Conservation (phyloP, 2,888 invertebrate species). For the Polia nebulosa region DNA sequence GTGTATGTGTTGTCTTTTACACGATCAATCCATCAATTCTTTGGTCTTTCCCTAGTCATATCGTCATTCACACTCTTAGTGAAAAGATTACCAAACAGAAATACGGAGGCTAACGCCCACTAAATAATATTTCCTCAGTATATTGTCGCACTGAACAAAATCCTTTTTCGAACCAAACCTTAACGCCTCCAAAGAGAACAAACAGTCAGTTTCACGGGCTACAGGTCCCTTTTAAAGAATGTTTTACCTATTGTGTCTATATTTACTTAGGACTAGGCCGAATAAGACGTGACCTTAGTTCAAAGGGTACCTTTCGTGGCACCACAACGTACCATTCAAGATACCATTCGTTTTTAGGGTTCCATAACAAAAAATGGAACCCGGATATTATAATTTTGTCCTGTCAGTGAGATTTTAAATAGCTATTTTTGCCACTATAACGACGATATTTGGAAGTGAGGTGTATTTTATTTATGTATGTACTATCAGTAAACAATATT, state of each 20-base stretch:
- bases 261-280: constrained; percentile 59
- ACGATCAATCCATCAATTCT: too few species aligned
- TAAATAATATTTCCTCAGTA: background rate
- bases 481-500: too few species aligned
- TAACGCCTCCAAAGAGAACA: constrained; percentile 11
- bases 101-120: background rate
- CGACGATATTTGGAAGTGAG: too few species aligned
- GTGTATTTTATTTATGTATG: too few species aligned
- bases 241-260: constrained; percentile 59
- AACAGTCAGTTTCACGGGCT: constrained; percentile 22
- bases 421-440: too few species aligned
- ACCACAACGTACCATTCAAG: constrained; percentile 16
- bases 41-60: background rate
- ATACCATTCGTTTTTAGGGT: background rate
- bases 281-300: constrained; percentile 49
- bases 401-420: too few species aligned
- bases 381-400: background rate
- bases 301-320: constrained; percentile 23
- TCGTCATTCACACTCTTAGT: background rate
- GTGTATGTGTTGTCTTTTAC: too few species aligned
- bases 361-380: background rate
- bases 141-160: constrained; percentile 4
- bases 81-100: too few species aligned
- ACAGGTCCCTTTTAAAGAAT: constrained; percentile 50
- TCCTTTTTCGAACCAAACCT: background rate